These are phyloP conservation scores for Pantherophis guttatus DNA, from an alignment of 2,113 vertebrate species.

Conservation along the genomic window DNA sequence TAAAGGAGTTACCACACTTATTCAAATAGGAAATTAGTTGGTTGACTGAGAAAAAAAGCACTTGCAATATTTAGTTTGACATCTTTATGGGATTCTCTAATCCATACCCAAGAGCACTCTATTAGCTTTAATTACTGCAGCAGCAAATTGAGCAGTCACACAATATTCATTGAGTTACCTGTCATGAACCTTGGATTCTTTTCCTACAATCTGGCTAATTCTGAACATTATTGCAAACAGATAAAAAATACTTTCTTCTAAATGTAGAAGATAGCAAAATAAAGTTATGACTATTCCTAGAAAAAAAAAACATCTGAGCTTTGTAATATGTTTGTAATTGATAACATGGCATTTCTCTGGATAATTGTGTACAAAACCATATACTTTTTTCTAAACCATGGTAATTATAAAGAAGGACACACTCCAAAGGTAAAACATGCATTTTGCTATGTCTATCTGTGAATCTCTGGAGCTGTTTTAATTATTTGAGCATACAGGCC, in stretches of 20 bases:
- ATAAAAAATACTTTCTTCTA: not conserved
- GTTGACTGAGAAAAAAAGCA: not conserved
- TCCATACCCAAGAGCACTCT: slow-evolving; percentile 31
- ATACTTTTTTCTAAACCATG: not conserved
- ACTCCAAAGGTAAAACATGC: not conserved
- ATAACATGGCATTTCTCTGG: accelerated
- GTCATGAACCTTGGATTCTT: slow-evolving; percentile 26
- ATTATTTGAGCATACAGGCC: not conserved
- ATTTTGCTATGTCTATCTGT: not conserved
- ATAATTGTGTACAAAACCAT: accelerated
- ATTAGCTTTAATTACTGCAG: slow-evolving; percentile 40
- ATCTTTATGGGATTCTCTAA: slow-evolving; percentile 19
- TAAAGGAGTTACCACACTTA: not conserved
- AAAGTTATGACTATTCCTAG: accelerated
- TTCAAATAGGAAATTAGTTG: not conserved
- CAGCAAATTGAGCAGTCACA: slow-evolving; percentile 19
- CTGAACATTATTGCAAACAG: not conserved
- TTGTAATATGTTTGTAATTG: not conserved
- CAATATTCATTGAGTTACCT: slow-evolving; percentile 31
- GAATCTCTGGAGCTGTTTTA: not conserved
- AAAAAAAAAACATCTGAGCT: not conserved
- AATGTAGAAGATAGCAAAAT: not conserved
- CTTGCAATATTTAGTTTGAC: not conserved
- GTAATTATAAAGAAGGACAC: not conserved
- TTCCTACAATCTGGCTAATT: not conserved